Conservation (phyloP, 2,797 vertebrate genomes). For the Gallinago nigripennis region DNA sequence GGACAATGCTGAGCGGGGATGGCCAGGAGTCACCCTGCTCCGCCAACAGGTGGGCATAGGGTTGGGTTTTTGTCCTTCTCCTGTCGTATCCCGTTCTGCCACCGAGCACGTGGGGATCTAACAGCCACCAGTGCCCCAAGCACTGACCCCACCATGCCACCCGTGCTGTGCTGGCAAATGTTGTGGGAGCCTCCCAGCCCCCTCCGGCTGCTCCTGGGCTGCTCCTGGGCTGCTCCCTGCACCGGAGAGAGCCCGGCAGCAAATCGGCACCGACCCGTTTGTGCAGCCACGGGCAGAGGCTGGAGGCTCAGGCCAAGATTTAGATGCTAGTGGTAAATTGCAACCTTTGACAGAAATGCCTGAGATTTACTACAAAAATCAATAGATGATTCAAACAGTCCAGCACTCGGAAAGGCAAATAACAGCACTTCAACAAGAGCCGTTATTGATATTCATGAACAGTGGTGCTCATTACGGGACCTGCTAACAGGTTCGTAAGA, state of each 20-base stretch:
- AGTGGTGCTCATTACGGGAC: background rate
- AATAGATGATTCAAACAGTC: slow-evolving; percentile 16
- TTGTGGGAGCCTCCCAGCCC: background rate
- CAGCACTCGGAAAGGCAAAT: background rate
- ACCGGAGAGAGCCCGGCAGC: rapidly evolving
- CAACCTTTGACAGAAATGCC: slow-evolving; percentile 40
- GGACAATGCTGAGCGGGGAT: background rate
- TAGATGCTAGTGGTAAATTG: slow-evolving; percentile 47
- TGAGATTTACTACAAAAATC: slow-evolving; percentile 8
- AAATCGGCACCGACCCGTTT: rapidly evolving
- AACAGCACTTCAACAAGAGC: background rate
- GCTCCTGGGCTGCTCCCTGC: background rate
- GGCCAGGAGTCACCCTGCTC: rapidly evolving
- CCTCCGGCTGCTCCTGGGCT: rapidly evolving
- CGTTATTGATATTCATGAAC: background rate
- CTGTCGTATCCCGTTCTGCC: background rate
- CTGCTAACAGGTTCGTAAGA: background rate
- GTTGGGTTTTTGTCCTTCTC: background rate
- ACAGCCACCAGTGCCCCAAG: background rate
- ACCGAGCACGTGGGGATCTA: rapidly evolving
- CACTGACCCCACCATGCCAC: rapidly evolving
- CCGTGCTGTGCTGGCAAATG: rapidly evolving
- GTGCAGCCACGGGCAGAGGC: background rate
- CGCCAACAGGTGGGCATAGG: background rate
- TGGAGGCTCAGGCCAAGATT: background rate